Evolutionary conservation across 2,888 invertebrate species (phyloP).

Genomic region (Didymodactylos carnosus): DNA sequence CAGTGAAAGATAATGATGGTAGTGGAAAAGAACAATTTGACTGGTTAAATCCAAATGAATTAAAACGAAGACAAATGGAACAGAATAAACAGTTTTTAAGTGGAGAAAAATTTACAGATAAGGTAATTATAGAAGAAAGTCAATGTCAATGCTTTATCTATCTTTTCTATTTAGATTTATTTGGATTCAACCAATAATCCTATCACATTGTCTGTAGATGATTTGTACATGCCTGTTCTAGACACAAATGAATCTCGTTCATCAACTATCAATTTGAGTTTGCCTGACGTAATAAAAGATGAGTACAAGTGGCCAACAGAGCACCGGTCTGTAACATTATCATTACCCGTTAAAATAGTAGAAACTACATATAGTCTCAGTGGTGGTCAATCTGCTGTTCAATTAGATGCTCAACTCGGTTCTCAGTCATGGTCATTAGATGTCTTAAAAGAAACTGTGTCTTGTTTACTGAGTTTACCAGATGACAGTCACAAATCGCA

Average conservation of each 20-base stretch:
- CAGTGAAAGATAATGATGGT: not conserved
- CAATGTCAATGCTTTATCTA: not conserved
- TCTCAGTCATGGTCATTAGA: not conserved
- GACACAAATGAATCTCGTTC: not conserved
- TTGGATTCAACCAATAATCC: too few species aligned
- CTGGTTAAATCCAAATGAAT: too few species aligned
- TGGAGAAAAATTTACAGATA: not conserved
- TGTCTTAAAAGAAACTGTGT: not conserved
- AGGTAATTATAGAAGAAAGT: not conserved
- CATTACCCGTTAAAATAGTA: not conserved
- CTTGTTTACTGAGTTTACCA: not conserved
- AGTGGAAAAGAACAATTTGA: too few species aligned
- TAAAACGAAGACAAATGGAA: too few species aligned
- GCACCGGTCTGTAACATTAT: too few species aligned
- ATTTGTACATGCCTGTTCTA: not conserved
- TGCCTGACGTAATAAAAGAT: too few species aligned
- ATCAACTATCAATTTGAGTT: not conserved
- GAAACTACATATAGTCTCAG: too few species aligned
- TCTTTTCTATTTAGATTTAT: not conserved
- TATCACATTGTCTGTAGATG: not conserved
- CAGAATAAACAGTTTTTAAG: too few species aligned
- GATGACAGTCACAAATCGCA: not conserved
- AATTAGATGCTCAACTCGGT: not conserved
- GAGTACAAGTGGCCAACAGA: too few species aligned
- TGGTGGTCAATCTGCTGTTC: too few species aligned